Evolutionary conservation across 2,888 invertebrate genomes (phyloP), one percentile per base, ranked within the genome.

Genomic region (Tromatobia lineatoria): DNA sequence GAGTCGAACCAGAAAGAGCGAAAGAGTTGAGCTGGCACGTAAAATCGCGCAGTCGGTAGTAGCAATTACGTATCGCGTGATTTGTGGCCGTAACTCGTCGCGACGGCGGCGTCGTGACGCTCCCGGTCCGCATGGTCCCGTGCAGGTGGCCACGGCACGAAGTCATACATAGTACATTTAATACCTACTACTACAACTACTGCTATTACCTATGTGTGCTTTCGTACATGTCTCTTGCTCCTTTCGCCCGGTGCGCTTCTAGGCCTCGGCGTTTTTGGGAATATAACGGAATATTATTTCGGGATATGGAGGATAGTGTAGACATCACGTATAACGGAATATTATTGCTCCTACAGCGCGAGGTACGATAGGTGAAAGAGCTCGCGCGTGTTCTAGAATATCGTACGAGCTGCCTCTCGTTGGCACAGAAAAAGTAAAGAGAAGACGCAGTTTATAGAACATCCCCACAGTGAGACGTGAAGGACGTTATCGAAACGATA

Each of bases 11-110:
- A 34, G 59, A 70, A 50, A 69, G 45, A 79, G 59, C 70, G 79
- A 81, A 61, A 78, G 77, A 80, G 77, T 70, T 29, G 50, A 82
- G 75, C 81, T 59, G 79, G 86, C 88, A 88, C 89, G 88, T 88
- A 90, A 91, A 92, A 91, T 91, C 91, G 91, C 91, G 89, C 89
- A 92, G 91, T 91, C 88, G 91, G 91, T 91, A 90, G 91, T 91
- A 89, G 93, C 93, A 93, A 93, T 93, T 93, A 93, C 93, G 91
- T 90, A 92, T 93, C 91, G 93, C 93, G 93, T 93, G 93, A 93
- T 93, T 93, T 92, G 91, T 91, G 90, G 92, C 90, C 91, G 90
- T 93, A 93, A 94, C 91, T 93, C 92, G 92, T 90, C 89, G 91
- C 92, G 93, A 91, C 92, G 92, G 91, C 91, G 92, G 91, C 93